Evolutionary conservation across 2,113 vertebrate species (phyloP), one percentile per base, ranked within the genome.

Genomic region (Cyrtonyx montezumae): DNA sequence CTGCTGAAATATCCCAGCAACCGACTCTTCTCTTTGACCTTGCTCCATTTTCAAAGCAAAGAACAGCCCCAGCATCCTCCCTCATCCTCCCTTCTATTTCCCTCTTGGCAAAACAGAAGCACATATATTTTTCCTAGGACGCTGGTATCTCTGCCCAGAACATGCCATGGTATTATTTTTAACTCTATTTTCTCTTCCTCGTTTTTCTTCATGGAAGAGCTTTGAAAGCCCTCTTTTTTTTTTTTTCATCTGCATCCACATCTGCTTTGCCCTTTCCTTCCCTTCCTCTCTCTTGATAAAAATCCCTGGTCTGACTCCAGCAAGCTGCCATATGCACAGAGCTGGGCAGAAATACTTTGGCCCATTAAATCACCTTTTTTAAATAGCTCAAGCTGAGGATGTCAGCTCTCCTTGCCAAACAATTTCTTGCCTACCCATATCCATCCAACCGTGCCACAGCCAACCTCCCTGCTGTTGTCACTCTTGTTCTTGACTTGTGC

Each of bases 261-360:
- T 96, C 91, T 94, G 91, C 81, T 96, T 94, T 94, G 90, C 92
- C 94, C 73, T 94, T 95, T 74, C 94, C 93, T 96, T 95, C 88
- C 90, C 65, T 96, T 94, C 80, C 69, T 84, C 9, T 0, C 85
- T 76, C 69, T 59, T 69, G 96, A 96, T 96, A 94, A 96, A 90
- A 88, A 69, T 61, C 83, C 32, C 68, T 79, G 94, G 80, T 91
- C 43, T 4, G 4, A 48, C 32, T 83, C 92, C 94, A 96, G 86
- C 53, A 67, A 94, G 94, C 79, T 95, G 95, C 90, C 93, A 94
- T 78, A 91, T 8, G 88, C 79, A 81, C 3, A 2, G 91, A 91
- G 70, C 78, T 82, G 91, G 93, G 90, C 79, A 96, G 84, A 95
- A 96, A 96, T 96, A 76, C 83, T 84, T 96, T 3, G 0, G 43